A percentile compares a stretch with the other conserved stretches of the same genome.
phyloP scores from a whole-genome alignment of 2,888 invertebrate species.

The Mythimna pallens region DNA sequence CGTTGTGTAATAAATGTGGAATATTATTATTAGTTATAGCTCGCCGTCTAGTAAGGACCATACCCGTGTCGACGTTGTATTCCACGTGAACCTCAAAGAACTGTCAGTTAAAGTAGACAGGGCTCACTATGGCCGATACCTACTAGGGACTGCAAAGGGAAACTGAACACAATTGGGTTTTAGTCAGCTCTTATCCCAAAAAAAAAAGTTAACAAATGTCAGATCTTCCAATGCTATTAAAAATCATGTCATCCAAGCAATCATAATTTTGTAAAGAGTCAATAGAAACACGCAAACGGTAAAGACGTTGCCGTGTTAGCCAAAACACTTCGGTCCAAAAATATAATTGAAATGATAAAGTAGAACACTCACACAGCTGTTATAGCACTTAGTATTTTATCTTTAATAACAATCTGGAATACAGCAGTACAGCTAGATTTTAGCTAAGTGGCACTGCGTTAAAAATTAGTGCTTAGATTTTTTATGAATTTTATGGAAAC shows the following conservation, averaged over 20 bases:
- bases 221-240: background rate
- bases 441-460: background rate
- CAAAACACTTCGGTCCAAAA: constrained; percentile 17
- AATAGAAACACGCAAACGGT: constrained; percentile 31
- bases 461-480: background rate
- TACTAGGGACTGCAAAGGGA: too few relatives aligned
- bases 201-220: too few relatives aligned
- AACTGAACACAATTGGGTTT: too few relatives aligned
- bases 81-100: too few relatives aligned
- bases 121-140: too few relatives aligned
- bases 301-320: background rate
- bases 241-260: background rate
- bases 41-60: background rate
- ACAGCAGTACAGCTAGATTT: constrained; percentile 22
- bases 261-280: constrained; percentile 10
- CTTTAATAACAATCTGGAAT: constrained; percentile 29
- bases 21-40: background rate
- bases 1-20: too few relatives aligned
- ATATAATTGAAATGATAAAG: constrained; percentile 15
- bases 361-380: constrained; percentile 28
- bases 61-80: too few relatives aligned
- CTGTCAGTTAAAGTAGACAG: too few relatives aligned
- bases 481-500: too few relatives aligned
- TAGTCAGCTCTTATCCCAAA: too few relatives aligned
- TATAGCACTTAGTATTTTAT: constrained; percentile 20